Conservation (phyloP, 2,888 invertebrate species). For the Papilio demoleus region DNA sequence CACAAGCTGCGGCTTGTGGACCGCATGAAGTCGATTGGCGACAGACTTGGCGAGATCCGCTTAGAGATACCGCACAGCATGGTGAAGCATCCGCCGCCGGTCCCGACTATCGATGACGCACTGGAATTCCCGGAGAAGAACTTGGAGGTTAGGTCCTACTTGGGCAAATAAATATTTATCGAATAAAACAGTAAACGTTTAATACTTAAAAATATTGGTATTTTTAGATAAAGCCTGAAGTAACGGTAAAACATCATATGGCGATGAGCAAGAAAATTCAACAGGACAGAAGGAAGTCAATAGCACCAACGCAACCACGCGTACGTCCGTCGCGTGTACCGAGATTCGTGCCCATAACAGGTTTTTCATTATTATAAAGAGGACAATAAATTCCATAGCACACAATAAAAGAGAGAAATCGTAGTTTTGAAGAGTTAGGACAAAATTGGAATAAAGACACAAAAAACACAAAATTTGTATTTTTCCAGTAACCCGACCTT, state of each 20-base stretch:
- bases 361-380: no score
- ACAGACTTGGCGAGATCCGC: constrained; percentile 81
- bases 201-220: not conserved
- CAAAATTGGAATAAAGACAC: no score
- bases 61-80: constrained; percentile 80
- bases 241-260: constrained; percentile 46
- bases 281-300: constrained; percentile 57
- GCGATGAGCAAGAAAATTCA: constrained; percentile 49
- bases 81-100: constrained; percentile 69
- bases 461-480: no score
- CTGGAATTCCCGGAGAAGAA: constrained; percentile 84
- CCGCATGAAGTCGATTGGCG: constrained; percentile 67
- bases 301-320: constrained; percentile 57
- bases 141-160: constrained; percentile 68
- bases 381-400: no score
- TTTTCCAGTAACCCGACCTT: constrained; percentile 62
- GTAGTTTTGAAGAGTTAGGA: not conserved
- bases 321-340: constrained; percentile 57
- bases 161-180: not conserved
- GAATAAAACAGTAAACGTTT: no score
- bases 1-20: constrained; percentile 66
- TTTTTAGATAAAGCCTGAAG: constrained; percentile 63
- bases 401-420: not conserved
- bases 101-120: constrained; percentile 77
- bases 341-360: constrained; percentile 65